These are phyloP conservation scores for Polyommatus icarus DNA, from an alignment of 2,888 invertebrate genomes.

Conservation along the genomic window DNA sequence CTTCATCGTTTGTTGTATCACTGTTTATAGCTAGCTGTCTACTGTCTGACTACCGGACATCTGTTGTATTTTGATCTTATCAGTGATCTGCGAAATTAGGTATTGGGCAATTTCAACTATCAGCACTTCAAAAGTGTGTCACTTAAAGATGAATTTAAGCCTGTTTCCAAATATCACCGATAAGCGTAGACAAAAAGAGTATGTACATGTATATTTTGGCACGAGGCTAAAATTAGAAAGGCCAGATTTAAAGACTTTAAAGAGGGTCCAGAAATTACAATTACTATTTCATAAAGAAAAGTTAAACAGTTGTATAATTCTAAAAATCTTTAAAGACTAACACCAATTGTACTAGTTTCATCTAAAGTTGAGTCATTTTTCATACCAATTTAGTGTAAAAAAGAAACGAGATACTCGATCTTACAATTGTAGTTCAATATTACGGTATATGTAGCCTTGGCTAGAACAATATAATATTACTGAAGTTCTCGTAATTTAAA, in stretches of 20 bases:
- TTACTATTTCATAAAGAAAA: too few species aligned
- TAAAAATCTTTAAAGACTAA: too few species aligned
- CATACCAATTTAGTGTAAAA: too few species aligned
- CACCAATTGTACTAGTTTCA: too few species aligned
- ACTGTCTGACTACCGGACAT: background rate
- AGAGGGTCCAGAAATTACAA: too few species aligned
- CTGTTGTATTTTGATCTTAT: background rate
- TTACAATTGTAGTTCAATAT: too few species aligned
- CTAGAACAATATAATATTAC: background rate
- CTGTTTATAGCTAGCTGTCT: background rate
- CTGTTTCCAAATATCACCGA: background rate
- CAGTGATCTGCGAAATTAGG: background rate
- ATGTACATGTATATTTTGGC: background rate
- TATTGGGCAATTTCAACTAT: background rate
- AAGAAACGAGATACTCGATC: too few species aligned
- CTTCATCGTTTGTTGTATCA: background rate
- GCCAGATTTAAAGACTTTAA: too few species aligned
- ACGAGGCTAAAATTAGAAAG: too few species aligned
- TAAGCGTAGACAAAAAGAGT: background rate
- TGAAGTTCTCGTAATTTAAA: background rate
- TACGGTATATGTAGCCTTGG: too few species aligned
- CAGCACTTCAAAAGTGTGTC: constrained; percentile 7
- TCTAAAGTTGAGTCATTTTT: too few species aligned
- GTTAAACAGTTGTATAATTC: too few species aligned
- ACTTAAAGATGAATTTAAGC: background rate